A percentile compares a stretch with the other conserved stretches of the same genome.
phyloP scores from a whole-genome alignment of 1,140 invertebrate species.

The Lerema accius region DNA sequence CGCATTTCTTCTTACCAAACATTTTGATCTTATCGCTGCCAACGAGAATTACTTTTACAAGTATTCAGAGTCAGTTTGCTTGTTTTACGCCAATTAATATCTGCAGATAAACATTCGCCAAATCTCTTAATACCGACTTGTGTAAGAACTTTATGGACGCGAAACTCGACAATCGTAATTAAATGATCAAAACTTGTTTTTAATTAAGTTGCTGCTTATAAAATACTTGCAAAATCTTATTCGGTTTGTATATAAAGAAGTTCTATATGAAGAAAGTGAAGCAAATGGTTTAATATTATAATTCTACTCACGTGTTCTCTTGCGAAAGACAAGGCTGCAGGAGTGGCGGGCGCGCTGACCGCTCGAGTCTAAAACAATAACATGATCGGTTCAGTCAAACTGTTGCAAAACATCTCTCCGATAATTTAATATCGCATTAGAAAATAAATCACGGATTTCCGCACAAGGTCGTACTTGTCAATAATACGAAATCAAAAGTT shows the following conservation, averaged over 20 bases:
- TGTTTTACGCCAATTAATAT: constrained; percentile 8
- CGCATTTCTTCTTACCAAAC: not conserved
- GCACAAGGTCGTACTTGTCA: constrained; percentile 39
- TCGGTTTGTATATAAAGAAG: not conserved
- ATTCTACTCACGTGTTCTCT: constrained; percentile 71
- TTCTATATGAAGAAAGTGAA: not conserved
- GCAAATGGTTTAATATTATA: not conserved
- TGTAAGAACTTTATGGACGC: constrained; percentile 13
- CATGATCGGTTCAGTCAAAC: constrained; percentile 17
- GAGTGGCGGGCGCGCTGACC: constrained; percentile 79
- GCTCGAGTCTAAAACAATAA: constrained; percentile 74
- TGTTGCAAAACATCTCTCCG: constrained; percentile 11
- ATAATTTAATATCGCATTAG: constrained; percentile 8
- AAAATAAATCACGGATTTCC: not conserved
- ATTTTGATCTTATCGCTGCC: not conserved
- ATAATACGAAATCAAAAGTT: constrained; percentile 61
- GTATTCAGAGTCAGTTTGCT: not conserved
- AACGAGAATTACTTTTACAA: not conserved
- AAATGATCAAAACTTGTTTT: constrained; percentile 7
- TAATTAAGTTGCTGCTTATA: constrained; percentile 14
- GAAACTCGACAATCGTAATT: not conserved
- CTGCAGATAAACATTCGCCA: constrained; percentile 12
- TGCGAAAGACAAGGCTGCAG: constrained; percentile 57
- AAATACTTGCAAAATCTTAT: constrained; percentile 11
- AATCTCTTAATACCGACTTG: constrained; percentile 1